These are phyloP conservation scores for Pseudopleuronectes americanus DNA, from an alignment of 2,797 vertebrate species.

Conservation along the genomic window DNA sequence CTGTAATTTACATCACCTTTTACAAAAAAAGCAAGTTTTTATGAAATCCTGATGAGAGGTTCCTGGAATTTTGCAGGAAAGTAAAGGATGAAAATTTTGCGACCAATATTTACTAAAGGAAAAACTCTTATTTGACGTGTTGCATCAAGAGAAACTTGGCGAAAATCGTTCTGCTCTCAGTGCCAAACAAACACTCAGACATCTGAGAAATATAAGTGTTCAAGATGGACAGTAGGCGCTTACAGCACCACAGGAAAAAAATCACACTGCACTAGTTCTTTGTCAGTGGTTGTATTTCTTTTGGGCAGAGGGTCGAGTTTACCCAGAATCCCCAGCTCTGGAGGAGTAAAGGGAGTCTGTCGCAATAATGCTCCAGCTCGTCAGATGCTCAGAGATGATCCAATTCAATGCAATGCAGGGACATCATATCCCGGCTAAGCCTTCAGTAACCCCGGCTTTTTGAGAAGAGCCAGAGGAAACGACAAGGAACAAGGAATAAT, in stretches of 20 bases:
- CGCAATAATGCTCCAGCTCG: slow-evolving; percentile 72
- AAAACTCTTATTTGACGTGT: slow-evolving; percentile 25
- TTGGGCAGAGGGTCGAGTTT: slow-evolving; percentile 52
- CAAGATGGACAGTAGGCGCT: slow-evolving; percentile 13
- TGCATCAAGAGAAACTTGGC: neutral
- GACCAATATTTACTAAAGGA: slow-evolving; percentile 2
- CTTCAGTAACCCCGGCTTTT: slow-evolving; percentile 54
- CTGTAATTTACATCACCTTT: neutral
- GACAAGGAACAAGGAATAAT: slow-evolving; percentile 62
- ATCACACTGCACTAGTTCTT: slow-evolving; percentile 12
- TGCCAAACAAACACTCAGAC: slow-evolving; percentile 22
- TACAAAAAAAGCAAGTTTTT: neutral
- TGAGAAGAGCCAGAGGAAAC: slow-evolving; percentile 56
- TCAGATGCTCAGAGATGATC: slow-evolving; percentile 79
- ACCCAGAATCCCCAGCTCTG: slow-evolving; percentile 67
- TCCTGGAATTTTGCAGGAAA: neutral
- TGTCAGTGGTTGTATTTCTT: slow-evolving; percentile 46
- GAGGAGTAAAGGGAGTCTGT: slow-evolving; percentile 70
- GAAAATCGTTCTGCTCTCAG: slow-evolving; percentile 12
- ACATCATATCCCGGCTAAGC: slow-evolving; percentile 80
- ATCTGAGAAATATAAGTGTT: neutral
- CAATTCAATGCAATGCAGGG: slow-evolving; percentile 78
- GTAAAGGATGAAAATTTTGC: neutral
- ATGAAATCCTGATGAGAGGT: neutral
- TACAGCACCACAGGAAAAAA: slow-evolving; percentile 19